Evolutionary conservation across 2,797 vertebrate species (phyloP), one percentile per base, ranked within the genome.

Genomic region (Centroberyx gerrardi): DNA sequence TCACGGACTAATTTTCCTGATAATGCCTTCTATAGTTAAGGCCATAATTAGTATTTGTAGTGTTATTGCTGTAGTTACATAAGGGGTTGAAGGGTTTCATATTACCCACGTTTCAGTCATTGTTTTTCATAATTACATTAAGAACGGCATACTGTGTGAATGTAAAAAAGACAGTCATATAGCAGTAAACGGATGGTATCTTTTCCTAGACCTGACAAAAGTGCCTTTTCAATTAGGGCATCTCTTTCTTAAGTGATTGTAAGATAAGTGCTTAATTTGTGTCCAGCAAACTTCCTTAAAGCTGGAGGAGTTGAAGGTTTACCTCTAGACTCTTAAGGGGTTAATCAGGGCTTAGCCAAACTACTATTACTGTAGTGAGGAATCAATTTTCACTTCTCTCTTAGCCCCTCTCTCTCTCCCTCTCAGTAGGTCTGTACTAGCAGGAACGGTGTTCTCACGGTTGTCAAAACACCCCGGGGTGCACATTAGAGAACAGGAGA

Each of bases 301-400:
- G 55, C 55, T 65, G 56, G 15, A 49, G 33, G 64, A 42, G 9
- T 29, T 27, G 8, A 53, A 42, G 52, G 44, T 74, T 77, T 31
- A 40, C 36, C 68, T 74, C 63, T 9, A 59, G 9, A 62, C 62
- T 62, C 56, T 72, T 52, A 67, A 80, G 22, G 58, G 70, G 62
- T 68, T 70, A 51, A 29, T 68, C 69, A 55, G 54, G 22, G 56
- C 55, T 86, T 62, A 61, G 53, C 49, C 46, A 64, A 82, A 74
- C 48, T 46, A 36, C 29, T 68, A 63, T 44, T 69, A 40, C 33
- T 56, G 63, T 31, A 14, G 18, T 67, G 38, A 79, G 9, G 51
- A 79, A 66, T 79, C 36, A 64, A 78, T 85, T 56, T 48, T 40
- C 59, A 54, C 27, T 67, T 36, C 56, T 59, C 15, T 18, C 33